Base-by-base conservation (phyloP, 2,113 vertebrate genomes). In the Heloderma charlesbogerti region DNA sequence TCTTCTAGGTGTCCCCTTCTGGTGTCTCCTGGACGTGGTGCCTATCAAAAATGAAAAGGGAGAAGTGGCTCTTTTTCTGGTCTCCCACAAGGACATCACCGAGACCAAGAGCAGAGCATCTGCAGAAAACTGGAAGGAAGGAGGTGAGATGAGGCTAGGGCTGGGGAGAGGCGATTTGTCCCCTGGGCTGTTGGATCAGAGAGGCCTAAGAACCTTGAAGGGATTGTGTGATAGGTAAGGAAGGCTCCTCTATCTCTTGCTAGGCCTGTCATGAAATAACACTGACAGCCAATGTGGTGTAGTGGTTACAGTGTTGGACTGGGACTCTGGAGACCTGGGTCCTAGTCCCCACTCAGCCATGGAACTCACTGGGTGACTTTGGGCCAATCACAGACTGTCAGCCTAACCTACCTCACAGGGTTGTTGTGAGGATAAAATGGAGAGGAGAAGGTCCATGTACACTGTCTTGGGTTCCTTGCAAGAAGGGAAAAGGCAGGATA, bases 1-100 rank as follows among this genome's bases (percentile, higher is more conserved):
- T 74, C 60, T 77, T 60, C 3, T 94, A 99, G 98, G 98, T 87
- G 96, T 98, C 80, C 97, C 98, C 27, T 99, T 99, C 95, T 98
- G 98, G 98, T 99, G 98, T 96, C 97, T 99, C 84, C 96, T 99
- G 97, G 98, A 99, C 95, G 98, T 99, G 74, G 98, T 99, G 48
- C 98, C 98, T 84, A 99, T 99, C 91, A 99, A 98, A 93, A 99
- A 99, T 93, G 98, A 99, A 93, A 99, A 99, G 92, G 98, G 98
- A 0, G 98, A 99, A 78, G 98, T 99, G 95, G 98, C 98, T 77
- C 97, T 99, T 48, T 99, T 98, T 95, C 96, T 99, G 40, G 98
- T 98, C 88, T 99, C 98, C 90, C 98, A 98, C 94, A 99, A 99
- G 96, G 98, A 99, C 97, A 98, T 99, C 97, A 98, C 97, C 0